Percentiles rank a stretch among this genome's conserved stretches.
Conservation (phyloP, 2,888 invertebrate genomes). For the Cremastobaeus sp. region DNA sequence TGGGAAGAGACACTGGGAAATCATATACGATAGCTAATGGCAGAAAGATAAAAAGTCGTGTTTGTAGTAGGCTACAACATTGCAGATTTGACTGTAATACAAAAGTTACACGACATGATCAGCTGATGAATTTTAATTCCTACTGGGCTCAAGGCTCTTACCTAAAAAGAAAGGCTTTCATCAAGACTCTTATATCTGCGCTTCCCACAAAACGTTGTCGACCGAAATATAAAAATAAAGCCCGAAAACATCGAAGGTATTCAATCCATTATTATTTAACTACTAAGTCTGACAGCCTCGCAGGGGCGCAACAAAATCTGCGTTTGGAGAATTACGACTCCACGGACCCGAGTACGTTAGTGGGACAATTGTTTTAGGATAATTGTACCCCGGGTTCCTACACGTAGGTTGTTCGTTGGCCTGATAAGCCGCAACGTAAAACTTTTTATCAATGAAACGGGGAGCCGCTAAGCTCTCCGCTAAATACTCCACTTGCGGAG, state of each 20-base stretch:
- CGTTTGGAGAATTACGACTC: too few species aligned
- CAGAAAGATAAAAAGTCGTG: constrained; percentile 8
- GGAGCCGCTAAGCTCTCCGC: too few species aligned
- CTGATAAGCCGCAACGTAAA: too few species aligned
- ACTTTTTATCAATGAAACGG: too few species aligned
- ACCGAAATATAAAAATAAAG: background rate
- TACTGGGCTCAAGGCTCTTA: constrained; percentile 29
- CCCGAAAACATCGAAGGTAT: constrained; percentile 10
- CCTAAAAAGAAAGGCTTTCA: background rate
- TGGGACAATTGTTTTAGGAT: too few species aligned
- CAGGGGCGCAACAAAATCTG: too few species aligned
- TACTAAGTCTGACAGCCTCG: background rate
- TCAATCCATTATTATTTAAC: constrained; percentile 11
- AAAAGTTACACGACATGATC: constrained; percentile 24
- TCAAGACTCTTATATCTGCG: constrained; percentile 1
- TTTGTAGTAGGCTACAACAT: background rate
- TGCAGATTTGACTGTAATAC: constrained; percentile 19
- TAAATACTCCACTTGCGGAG: too few species aligned
- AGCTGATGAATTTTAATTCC: constrained; percentile 17
- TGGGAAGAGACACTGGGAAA: constrained; percentile 32
- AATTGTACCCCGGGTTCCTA: too few species aligned
- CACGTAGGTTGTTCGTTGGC: too few species aligned
- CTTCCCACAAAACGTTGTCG: background rate
- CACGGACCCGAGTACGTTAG: too few species aligned
- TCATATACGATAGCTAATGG: constrained; percentile 4